Conservation (phyloP, 2,797 vertebrate genomes). For the Spheniscus humboldti region DNA sequence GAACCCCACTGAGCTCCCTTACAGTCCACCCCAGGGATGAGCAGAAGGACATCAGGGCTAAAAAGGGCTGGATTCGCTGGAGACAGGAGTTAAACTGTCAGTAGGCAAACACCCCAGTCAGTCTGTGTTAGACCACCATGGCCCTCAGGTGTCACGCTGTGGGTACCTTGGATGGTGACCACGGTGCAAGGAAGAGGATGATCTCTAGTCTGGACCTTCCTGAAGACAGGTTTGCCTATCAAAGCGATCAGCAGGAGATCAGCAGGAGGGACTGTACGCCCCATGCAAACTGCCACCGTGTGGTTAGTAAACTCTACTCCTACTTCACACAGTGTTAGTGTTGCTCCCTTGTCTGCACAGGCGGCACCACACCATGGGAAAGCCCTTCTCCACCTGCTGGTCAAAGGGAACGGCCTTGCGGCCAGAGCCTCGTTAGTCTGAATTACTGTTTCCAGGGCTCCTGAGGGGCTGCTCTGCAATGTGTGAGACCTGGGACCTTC, state of each 20-base stretch:
- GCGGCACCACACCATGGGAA: background rate
- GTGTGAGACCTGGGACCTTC: background rate
- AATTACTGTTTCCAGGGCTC: background rate
- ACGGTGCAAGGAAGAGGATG: conserved; percentile 77
- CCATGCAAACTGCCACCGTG: background rate
- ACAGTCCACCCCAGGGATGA: background rate
- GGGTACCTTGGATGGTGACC: conserved; percentile 86
- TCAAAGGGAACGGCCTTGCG: accelerated
- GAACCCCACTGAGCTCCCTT: background rate
- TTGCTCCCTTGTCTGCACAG: background rate
- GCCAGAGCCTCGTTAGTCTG: background rate
- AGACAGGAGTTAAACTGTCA: background rate
- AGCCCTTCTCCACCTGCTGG: background rate
- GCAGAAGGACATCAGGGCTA: background rate
- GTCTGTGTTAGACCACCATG: accelerated
- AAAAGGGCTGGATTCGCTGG: background rate
- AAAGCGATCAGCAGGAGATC: conserved; percentile 69
- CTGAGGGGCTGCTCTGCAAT: background rate
- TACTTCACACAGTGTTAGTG: conserved; percentile 22
- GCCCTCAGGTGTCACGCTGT: background rate
- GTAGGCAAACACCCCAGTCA: background rate
- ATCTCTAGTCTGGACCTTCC: conserved; percentile 91
- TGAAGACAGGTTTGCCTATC: conserved; percentile 88
- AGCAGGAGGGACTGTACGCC: background rate
- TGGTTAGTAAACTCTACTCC: conserved; percentile 50